These are phyloP conservation scores for Pogonophryne albipinna DNA, from an alignment of 2,797 vertebrate genomes.

Conservation along the genomic window DNA sequence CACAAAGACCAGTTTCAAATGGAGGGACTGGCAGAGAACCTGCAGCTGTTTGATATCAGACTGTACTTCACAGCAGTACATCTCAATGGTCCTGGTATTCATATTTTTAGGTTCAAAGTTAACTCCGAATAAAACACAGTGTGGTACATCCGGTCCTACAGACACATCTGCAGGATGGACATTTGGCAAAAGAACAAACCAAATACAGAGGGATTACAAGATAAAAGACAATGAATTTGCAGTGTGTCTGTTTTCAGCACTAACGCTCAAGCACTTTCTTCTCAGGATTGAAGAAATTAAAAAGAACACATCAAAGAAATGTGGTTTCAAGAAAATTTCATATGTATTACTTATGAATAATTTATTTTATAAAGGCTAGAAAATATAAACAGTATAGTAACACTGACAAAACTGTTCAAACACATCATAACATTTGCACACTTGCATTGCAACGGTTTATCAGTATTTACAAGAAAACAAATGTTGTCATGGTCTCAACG, in stretches of 20 bases:
- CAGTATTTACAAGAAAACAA: constrained; percentile 39
- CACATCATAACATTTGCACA: constrained; percentile 38
- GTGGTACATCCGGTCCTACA: constrained; percentile 33
- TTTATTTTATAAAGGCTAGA: constrained; percentile 71
- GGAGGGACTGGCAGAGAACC: constrained; percentile 39
- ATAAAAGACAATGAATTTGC: constrained; percentile 38
- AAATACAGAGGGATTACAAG: constrained; percentile 35
- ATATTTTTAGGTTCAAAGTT: constrained; percentile 40
- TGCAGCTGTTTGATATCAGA: constrained; percentile 50
- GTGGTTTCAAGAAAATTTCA: constrained; percentile 44
- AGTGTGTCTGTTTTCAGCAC: constrained; percentile 26
- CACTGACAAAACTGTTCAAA: constrained; percentile 54
- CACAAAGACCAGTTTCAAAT: constrained; percentile 61
- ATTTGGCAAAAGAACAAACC: constrained; percentile 36
- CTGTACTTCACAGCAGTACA: constrained; percentile 17
- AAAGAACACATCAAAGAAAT: constrained; percentile 36
- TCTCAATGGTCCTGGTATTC: constrained; percentile 33
- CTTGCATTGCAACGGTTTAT: constrained; percentile 31
- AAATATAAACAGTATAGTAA: constrained; percentile 59
- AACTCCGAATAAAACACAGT: constrained; percentile 14
- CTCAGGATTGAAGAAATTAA: constrained; percentile 24
- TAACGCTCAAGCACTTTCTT: constrained; percentile 22
- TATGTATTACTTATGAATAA: constrained; percentile 52
- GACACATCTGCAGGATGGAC: constrained; percentile 25
- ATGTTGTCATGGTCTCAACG: constrained; percentile 24